Evolutionary conservation across 2,888 invertebrate species (phyloP), one percentile per base, ranked within the genome.

Genomic region (Cephus pygmeus): DNA sequence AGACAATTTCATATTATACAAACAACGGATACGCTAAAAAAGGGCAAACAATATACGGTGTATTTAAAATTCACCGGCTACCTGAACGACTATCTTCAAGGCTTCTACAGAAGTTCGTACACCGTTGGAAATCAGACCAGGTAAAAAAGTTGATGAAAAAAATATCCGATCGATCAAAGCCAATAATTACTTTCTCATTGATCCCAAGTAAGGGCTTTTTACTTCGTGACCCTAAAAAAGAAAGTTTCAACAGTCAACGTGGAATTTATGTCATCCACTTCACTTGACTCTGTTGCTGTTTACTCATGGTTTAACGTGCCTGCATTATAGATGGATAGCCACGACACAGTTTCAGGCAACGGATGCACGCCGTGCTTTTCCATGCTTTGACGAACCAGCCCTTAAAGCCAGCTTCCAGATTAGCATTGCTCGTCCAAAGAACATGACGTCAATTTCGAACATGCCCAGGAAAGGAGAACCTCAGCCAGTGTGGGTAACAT

Each of bases 351-450:
- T 97, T 90, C 96, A 97, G 89, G 94, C 96, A 3, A 96, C 96
- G 75, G 96, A 96, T 87, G 96, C 96, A 0, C 93, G 96, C 30
- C 93, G 95, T 79, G 96, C 96, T 9, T 97, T 97, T 91, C 97
- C 97, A 0, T 97, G 97, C 91, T 97, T 97, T 92, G 97, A 97
- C 90, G 97, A 97, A 90, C 97, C 97, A 0, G 95, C 95, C 0
- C 91, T 97, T 76, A 97, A 97, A 89, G 97, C 97, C 0, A 94
- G 93, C 81, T 97, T 97, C 87, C 95, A 95, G 82, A 94, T 97
- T 86, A 95, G 94, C 90, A 94, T 97, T 75, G 96, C 95, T 0
- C 92, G 97, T 34, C 94, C 94, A 0, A 90, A 90, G 76, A 94
- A 95, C 86, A 94, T 97, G 95, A 93, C 94, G 36, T 94, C 96